Evolutionary conservation across 1,140 invertebrate genomes (phyloP), one percentile per base, ranked within the genome.

Genomic region (Tribolium madens): DNA sequence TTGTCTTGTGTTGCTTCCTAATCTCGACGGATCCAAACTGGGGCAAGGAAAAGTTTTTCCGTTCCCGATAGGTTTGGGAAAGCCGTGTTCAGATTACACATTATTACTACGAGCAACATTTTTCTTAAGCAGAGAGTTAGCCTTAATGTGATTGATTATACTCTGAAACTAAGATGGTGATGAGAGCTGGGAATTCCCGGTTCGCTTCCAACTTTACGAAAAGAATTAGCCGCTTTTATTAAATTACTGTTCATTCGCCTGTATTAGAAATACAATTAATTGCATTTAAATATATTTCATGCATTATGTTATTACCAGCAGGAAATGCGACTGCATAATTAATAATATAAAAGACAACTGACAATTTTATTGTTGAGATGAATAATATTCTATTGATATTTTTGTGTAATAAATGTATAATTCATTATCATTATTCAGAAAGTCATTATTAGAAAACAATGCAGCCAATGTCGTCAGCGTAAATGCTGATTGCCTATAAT

Each of bases 1-100:
- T 64, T 14, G 57, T 33, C 26, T n/a, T 64, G 57, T 64, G 57
- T 14, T 64, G 57, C 57, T 33, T 64, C 57, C 57, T 64, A 64
- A 64, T 64, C 57, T 64, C 57, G 2, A 14, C 21, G 57, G 57
- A 33, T 42, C 7, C 57, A 33, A 64, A 64, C 57, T 64, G 14
- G 57, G 57, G n/a, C 53, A 26, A 26, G 53, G 14, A 53, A 57
- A 64, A 64, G 57, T 64, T 64, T 64, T 64, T 64, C 57, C 26
- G 57, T 12, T 64, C 57, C 57, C 57, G 57, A 64, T 64, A 33
- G 57, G 26, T 64, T 64, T 26, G 57, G 7, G 21, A 64, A 31
- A 64, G 26, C 57, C 57, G 57, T 64, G 57, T 64, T 64, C 57
- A 26, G 57, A 64, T 64, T 64, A 64, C 57, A 64, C 57, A 64